Conservation (phyloP, 2,888 invertebrate species). For the Poecilobothrus nobilitatus region DNA sequence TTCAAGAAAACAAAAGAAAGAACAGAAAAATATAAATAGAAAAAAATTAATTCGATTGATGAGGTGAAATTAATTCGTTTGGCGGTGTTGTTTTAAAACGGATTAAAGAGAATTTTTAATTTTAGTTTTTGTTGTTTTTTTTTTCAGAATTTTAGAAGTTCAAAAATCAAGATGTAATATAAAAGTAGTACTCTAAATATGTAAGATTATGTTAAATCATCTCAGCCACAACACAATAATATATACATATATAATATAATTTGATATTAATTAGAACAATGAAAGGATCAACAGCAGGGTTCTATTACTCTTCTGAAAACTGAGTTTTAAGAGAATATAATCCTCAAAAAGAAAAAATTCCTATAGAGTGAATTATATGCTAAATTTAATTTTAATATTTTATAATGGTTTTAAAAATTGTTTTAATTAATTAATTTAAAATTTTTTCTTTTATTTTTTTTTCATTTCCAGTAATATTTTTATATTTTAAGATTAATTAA, state of each 20-base stretch:
- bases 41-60: neutral
- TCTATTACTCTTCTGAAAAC: neutral
- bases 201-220: no score
- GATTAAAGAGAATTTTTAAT: neutral
- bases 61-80: constrained; percentile 1
- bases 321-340: neutral
- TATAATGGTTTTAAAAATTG: no score
- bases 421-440: no score
- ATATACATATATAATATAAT: neutral
- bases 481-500: neutral
- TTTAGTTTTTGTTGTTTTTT: neutral
- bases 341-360: neutral
- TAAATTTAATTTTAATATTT: neutral
- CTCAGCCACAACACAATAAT: neutral
- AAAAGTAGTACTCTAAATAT: no score
- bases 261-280: neutral
- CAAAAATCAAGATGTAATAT: no score
- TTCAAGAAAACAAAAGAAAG: neutral
- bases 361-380: neutral
- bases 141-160: neutral
- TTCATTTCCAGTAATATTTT: no score
- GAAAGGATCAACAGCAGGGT: neutral
- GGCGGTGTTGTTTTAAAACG: neutral
- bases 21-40: neutral
- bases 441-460: neutral